These are phyloP conservation scores for Phrynosoma platyrhinos DNA, from an alignment of 2,113 vertebrate species.

Conservation along the genomic window DNA sequence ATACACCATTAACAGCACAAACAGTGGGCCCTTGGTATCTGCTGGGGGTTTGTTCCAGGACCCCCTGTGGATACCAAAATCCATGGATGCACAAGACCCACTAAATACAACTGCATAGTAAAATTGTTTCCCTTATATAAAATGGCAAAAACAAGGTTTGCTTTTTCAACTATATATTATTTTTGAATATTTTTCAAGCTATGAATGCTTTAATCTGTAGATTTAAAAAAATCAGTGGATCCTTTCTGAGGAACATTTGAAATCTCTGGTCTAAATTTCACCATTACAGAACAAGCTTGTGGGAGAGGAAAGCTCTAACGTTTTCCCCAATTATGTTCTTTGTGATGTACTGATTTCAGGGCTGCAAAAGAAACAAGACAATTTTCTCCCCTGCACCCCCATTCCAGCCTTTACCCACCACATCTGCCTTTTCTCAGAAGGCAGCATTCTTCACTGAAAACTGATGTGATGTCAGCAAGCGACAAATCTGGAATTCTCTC, in stretches of 20 bases:
- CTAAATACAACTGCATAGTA: too few species aligned
- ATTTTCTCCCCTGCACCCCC: constrained; percentile 32
- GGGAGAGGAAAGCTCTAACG: constrained; percentile 56
- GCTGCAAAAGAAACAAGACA: constrained; percentile 58
- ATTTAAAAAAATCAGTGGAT: too few species aligned
- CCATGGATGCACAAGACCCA: too few species aligned
- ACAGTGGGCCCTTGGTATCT: too few species aligned
- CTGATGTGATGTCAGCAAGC: constrained; percentile 51
- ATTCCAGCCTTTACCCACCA: not conserved
- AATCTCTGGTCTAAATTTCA: constrained; percentile 46
- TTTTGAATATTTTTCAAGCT: too few species aligned
- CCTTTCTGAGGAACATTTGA: not conserved
- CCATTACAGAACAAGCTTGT: constrained; percentile 47
- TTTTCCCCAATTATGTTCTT: constrained; percentile 56
- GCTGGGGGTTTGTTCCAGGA: too few species aligned
- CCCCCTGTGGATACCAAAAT: too few species aligned
- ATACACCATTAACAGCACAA: not conserved
- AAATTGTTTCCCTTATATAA: too few species aligned
- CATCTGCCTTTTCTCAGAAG: constrained; percentile 62
- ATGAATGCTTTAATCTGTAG: too few species aligned
- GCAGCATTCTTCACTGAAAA: constrained; percentile 68
- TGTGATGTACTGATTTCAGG: constrained; percentile 52
- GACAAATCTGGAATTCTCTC: constrained; percentile 65
- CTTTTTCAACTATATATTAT: too few species aligned
- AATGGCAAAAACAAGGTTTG: too few species aligned